Base-by-base conservation (phyloP, 2,113 vertebrate species). In the Microcebus tavaratra region DNA sequence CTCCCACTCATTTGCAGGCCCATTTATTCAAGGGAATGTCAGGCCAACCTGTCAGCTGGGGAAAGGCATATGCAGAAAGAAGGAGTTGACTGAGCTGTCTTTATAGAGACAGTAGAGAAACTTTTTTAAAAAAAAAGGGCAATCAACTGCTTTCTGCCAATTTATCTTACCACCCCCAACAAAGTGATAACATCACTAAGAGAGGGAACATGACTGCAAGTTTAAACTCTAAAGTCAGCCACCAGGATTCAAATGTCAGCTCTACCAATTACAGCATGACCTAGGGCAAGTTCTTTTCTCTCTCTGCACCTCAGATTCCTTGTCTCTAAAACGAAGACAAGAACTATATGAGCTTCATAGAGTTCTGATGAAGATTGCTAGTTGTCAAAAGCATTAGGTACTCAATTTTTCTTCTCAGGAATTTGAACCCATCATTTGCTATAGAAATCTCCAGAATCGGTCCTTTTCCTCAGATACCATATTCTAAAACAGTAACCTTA, bases 371-470 rank as follows among this genome's bases (percentile, higher is more conserved):
- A 73, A 67, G n/a, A 87, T 3, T 29, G 11, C 27, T 50, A 39
- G 20, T 25, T 50, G 45, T 76, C 27, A 87, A 75, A 76, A 92
- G 34, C 50, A 53, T 31, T 23, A 8, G 34, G 34, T 29, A 31
- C 36, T 87, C 20, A 3, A 0, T 25, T 63, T 84, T 92, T 85
- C 81, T 57, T 55, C 48, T 57, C 85, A 94, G 53, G 45, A 91
- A 79, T 76, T n/a, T 86, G 48, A 87, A 70, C 70, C 5, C 36
- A 39, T 70, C 17, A 80, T 73, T 50, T 86, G 34, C 20, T 31
- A 68, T 5, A 80, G 61, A 89, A 89, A 87, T 27, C 57, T 83
- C 68, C 36, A 88, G 59, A 94, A 88, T 92, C 70, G 72, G n/a
- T 76, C 42, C 39, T 92, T 92, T 93, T 70, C 59, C 45, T 97